Evolutionary conservation across 2,888 invertebrate species (phyloP).

Genomic region (Stenodera caucasica): DNA sequence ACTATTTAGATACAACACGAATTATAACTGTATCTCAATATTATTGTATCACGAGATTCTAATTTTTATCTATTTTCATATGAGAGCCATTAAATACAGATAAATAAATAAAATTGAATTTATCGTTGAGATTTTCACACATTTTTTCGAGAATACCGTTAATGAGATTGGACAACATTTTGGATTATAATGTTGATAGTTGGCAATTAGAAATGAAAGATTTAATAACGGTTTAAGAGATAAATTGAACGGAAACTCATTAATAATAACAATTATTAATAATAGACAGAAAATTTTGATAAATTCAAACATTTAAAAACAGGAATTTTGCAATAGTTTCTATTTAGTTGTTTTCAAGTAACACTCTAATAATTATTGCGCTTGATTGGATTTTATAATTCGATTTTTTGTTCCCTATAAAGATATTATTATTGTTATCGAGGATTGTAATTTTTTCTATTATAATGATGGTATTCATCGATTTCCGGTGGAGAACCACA

Average conservation of each 20-base stretch:
- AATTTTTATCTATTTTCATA: too few species aligned
- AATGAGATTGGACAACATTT: neutral
- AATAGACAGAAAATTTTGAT: neutral
- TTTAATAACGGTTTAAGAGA: neutral
- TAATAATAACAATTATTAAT: neutral
- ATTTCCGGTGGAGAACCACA: conserved; percentile 4
- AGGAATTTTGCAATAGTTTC: neutral
- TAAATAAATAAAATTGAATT: neutral
- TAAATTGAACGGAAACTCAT: neutral
- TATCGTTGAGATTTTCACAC: neutral
- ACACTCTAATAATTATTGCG: neutral
- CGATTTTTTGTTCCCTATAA: too few species aligned
- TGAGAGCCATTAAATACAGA: too few species aligned
- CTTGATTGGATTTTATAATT: neutral
- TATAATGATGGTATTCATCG: neutral
- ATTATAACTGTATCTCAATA: neutral
- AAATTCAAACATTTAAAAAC: too few species aligned
- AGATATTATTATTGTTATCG: too few species aligned
- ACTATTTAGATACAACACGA: neutral
- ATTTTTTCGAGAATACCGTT: neutral
- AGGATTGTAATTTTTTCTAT: neutral
- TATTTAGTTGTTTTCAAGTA: neutral
- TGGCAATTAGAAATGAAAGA: neutral
- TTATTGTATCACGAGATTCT: neutral
- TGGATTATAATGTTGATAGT: neutral